Percentiles rank a stretch among this genome's conserved stretches.
phyloP scores from a whole-genome alignment of 2,113 vertebrate species.

The Serinus canaria region DNA sequence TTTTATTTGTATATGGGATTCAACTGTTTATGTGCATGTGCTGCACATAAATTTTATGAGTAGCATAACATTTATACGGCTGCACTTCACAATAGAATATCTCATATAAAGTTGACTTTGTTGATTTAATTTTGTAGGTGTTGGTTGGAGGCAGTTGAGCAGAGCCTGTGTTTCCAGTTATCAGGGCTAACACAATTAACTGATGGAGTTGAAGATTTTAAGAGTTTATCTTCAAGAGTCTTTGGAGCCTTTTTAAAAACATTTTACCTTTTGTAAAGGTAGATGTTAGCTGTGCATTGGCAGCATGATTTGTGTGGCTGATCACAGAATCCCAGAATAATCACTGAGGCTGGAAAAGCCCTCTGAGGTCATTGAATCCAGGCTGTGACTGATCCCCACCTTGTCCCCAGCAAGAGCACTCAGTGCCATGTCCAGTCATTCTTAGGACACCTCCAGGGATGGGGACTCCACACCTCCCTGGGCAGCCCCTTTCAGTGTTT shows the following conservation, averaged over 20 bases:
- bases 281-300: not conserved
- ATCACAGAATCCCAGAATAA: not conserved
- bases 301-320: not conserved
- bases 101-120: not conserved
- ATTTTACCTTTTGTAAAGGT: not conserved
- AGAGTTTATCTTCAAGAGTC: not conserved
- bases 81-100: not conserved
- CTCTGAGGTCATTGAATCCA: not conserved
- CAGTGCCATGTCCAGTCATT: not conserved
- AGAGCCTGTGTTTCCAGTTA: not conserved
- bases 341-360: not conserved
- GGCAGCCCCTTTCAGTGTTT: not conserved
- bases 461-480: not conserved
- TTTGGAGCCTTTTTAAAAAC: rapidly evolving
- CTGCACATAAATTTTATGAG: not conserved
- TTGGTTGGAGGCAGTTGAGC: not conserved
- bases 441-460: not conserved
- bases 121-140: not conserved
- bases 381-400: not conserved
- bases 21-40: not conserved
- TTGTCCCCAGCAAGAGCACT: not conserved
- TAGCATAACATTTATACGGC: not conserved
- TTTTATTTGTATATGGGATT: not conserved
- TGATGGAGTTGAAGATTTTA: not conserved
- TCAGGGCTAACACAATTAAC: not conserved